Evolutionary conservation across 2,888 invertebrate species (phyloP), one percentile per base, ranked within the genome.

Genomic region (Xestia ashworthii): DNA sequence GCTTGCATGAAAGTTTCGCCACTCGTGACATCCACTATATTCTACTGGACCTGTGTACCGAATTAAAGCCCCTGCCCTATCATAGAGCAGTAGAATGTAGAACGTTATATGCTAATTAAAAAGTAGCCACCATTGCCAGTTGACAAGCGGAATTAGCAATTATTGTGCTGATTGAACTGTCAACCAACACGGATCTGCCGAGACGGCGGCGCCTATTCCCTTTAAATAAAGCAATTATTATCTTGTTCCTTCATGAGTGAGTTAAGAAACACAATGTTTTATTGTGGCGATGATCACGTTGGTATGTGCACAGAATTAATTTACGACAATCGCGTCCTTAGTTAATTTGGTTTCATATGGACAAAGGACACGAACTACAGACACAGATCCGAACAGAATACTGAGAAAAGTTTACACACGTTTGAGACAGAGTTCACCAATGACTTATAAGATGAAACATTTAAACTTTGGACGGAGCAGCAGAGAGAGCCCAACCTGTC

Each of bases 291-390:
- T 38, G 25, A 78, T 53, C 53, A n/a, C 44, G 5, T 38, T 46
- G 41, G 67, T 71, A 41, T 60, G 77, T 69, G 66, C n/a, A n/a
- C 6, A 19, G 58, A 58, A 79, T 67, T 71, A 71, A 71, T 72
- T 79, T 68, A 79, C 48, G 62, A 55, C 72, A 65, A 16, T 80
- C 46, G 44, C 48, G 55, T 38, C 19, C n/a, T 68, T 12, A 73
- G 46, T 48, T 60, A n/a, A 46, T 38, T 64, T 32, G n/a, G 48
- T 58, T 55, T 44, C 4, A 58, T 50, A 25, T 67, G n/a, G 5
- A 79, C 55, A 25, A 53, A 22, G 25, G 55, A 50, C 48, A 66
- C 25, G 9, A 48, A 12, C 8, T 5, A 25, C 55, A 32, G 1
- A 25, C 25, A n/a, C 58, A 32, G 60, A 32, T 32, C 3, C 16